Evolutionary conservation across 2,797 vertebrate species (phyloP).

Genomic region (Cynodonichthys magdalenae): DNA sequence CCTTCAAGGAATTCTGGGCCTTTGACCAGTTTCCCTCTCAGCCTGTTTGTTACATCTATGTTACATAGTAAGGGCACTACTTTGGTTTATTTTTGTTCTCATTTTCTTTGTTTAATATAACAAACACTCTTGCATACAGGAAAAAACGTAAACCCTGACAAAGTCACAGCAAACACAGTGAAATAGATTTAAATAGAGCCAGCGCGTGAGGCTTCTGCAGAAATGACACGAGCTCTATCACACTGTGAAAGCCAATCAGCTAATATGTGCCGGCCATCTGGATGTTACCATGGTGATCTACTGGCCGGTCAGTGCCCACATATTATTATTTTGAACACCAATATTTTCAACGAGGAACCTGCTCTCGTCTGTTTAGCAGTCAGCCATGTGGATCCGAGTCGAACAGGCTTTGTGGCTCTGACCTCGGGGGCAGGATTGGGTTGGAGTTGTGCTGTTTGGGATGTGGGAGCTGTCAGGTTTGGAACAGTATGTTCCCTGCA

Average conservation of each 20-base stretch:
- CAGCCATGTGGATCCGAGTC: slow-evolving; percentile 19
- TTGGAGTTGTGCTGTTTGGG: slow-evolving; percentile 34
- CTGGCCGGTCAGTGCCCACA: slow-evolving; percentile 30
- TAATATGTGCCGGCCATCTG: slow-evolving; percentile 58
- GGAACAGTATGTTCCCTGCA: slow-evolving; percentile 52
- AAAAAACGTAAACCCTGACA: slow-evolving; percentile 9
- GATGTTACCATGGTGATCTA: slow-evolving; percentile 72
- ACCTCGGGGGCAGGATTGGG: slow-evolving; percentile 35
- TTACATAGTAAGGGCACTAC: slow-evolving; percentile 35
- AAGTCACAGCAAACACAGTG: slow-evolving; percentile 10
- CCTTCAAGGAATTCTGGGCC: too few relatives aligned
- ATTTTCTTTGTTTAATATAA: slow-evolving; percentile 33
- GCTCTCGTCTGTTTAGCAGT: slow-evolving; percentile 25
- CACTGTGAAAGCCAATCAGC: slow-evolving; percentile 53
- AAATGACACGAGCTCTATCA: slow-evolving; percentile 34
- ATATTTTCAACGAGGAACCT: slow-evolving; percentile 16
- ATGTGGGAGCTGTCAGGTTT: slow-evolving; percentile 38
- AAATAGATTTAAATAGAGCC: slow-evolving; percentile 2
- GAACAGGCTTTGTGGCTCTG: slow-evolving; percentile 18
- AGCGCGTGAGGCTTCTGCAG: slow-evolving; percentile 25
- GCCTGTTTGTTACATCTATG: slow-evolving; percentile 31
- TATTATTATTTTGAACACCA: slow-evolving; percentile 11
- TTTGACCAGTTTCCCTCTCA: neutral
- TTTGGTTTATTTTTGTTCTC: slow-evolving; percentile 31
- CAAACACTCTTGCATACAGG: slow-evolving; percentile 11